Evolutionary conservation across 2,113 vertebrate species (phyloP).

Genomic region (Hydropotes inermis): DNA sequence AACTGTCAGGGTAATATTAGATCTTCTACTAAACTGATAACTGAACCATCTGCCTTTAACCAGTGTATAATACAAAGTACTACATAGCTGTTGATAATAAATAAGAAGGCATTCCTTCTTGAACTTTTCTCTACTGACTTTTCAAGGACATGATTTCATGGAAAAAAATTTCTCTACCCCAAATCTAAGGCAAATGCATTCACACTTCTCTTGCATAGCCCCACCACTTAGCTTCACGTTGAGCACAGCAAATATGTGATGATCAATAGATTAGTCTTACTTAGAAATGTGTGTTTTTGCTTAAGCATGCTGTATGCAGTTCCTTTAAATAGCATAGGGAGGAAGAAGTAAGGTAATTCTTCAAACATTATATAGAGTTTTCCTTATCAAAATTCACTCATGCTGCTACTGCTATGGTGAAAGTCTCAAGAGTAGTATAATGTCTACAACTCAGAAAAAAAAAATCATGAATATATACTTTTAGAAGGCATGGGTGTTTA

Average conservation of each 20-base stretch:
- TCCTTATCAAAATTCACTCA: background rate
- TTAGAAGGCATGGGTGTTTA: background rate
- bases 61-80: background rate
- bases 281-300: background rate
- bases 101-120: background rate
- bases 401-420: background rate
- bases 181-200: background rate
- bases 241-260: background rate
- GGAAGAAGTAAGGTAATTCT: background rate
- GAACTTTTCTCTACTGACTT: constrained; percentile 2
- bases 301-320: background rate
- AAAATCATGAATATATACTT: background rate
- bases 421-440: background rate
- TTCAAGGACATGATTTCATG: background rate
- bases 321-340: background rate
- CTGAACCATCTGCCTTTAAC: background rate
- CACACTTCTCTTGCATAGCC: background rate
- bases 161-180: background rate
- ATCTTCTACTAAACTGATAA: background rate
- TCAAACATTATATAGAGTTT: background rate
- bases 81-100: background rate
- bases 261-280: background rate
- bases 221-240: background rate
- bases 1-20: constrained; percentile 36
- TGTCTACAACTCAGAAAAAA: background rate